Evolutionary conservation across 2,797 vertebrate species (phyloP).

Genomic region (Alcedo quadribrachys): DNA sequence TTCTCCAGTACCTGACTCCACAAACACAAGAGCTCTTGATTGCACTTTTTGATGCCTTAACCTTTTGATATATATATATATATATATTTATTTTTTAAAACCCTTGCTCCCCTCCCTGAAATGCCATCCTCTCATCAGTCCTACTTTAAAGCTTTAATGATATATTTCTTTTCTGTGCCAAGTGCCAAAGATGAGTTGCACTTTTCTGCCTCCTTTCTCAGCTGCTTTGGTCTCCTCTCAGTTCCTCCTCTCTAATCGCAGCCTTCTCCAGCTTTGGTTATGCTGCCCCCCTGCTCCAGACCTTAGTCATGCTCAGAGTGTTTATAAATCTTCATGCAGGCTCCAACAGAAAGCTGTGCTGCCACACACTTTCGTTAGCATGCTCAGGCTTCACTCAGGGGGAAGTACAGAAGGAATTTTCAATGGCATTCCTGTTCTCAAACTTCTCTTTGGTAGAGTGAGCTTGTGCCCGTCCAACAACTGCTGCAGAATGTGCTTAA

Average conservation of each 20-base stretch:
- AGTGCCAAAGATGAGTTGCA: background rate
- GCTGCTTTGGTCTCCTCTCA: background rate
- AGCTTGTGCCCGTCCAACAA: background rate
- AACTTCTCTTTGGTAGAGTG: background rate
- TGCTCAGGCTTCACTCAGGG: background rate
- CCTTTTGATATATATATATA: background rate
- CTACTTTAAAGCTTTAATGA: background rate
- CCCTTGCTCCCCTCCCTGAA: background rate
- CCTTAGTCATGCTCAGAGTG: conserved; percentile 43
- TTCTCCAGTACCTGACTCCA: background rate
- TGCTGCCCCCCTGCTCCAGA: conserved; percentile 66
- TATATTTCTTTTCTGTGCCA: background rate
- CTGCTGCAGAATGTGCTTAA: background rate
- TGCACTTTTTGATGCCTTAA: background rate
- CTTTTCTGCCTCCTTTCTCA: conserved; percentile 11
- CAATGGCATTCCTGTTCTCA: background rate
- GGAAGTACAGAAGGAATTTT: background rate
- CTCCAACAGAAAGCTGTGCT: background rate
- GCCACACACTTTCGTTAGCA: background rate
- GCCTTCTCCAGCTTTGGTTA: conserved; percentile 37
- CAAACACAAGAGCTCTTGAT: background rate
- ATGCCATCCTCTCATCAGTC: background rate
- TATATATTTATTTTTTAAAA: background rate
- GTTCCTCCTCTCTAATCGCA: background rate
- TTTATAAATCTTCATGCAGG: conserved; percentile 17